Evolutionary conservation across 2,113 vertebrate genomes (phyloP), one percentile per base, ranked within the genome.

Genomic region (Gorilla gorilla): DNA sequence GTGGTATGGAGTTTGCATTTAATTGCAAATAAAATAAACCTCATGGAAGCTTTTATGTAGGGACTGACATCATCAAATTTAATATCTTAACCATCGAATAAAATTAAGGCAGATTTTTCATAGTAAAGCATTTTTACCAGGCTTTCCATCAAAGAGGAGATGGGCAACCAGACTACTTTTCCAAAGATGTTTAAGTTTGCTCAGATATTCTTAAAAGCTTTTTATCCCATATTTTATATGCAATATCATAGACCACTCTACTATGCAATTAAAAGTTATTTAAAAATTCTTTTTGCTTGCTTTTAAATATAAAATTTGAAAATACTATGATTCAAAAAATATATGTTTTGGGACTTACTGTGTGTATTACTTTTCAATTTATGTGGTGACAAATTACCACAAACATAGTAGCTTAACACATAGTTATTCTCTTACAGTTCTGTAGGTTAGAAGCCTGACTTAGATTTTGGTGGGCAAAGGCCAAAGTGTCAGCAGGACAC

Each of bases 141-240:
- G 18, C 13, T 93, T 16, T 88, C 50, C 32, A 64, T 89, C n/a
- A 59, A 35, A 30, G 59, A 94, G 43, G 80, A 50, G 5, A 57
- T 40, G 8, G 25, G 35, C 11, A 90, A 38, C 23, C 66, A 23
- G 14, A 3, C 11, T 78, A 35, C 13, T 59, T 90, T 92, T 22
- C 18, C 40, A 72, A 94, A 83, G 59, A 93, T 83, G 43, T 82
- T 73, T 96, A 45, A 43, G 73, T 85, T 86, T 92, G 48, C 88
- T 95, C 59, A 93, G 78, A 18, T 89, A 85, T n/a, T 94, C 90
- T 25, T 48, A 38, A 76, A 85, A 68, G 23, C 20, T 78, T 45
- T 45, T 68, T 48, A 45, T 57, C 35, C 25, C 35, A 23, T 86
- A 43, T 93, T 93, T 93, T 48, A 85, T 86, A 82, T 76, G 27